phyloP scores from a whole-genome alignment of 2,888 invertebrate species.

The Caenorhabditis sp. region DNA sequence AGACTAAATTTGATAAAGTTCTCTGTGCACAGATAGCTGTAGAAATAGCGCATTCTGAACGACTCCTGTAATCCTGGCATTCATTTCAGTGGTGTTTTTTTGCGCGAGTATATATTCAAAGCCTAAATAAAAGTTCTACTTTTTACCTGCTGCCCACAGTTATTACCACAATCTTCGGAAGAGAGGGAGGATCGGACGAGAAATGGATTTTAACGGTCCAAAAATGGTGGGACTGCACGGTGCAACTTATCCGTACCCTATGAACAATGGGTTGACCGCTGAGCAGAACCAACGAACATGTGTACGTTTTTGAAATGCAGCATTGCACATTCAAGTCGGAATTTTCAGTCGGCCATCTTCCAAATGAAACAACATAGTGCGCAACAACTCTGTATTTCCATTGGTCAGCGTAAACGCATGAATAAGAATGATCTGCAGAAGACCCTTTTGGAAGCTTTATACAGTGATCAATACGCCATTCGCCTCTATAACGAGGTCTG shows the following conservation, averaged over 20 bases:
- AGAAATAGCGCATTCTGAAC: too few species aligned
- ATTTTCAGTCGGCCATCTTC: slow-evolving; percentile 20
- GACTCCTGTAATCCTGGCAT: neutral
- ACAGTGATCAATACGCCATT: neutral
- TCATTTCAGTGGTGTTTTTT: neutral
- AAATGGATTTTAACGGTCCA: neutral
- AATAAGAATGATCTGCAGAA: slow-evolving; percentile 15
- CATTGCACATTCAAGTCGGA: neutral
- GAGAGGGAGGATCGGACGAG: neutral
- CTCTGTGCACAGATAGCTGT: too few species aligned
- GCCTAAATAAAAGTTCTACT: neutral
- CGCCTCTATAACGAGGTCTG: slow-evolving; percentile 17
- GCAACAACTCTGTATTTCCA: neutral
- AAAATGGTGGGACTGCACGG: neutral
- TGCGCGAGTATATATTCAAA: neutral
- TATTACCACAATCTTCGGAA: neutral
- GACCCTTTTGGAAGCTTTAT: slow-evolving; percentile 7
- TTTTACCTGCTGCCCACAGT: slow-evolving; percentile 11
- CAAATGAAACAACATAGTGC: slow-evolving; percentile 16
- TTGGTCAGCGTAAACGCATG: slow-evolving; percentile 6
- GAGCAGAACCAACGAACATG: slow-evolving; percentile 1
- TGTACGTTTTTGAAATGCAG: slow-evolving; percentile 7
- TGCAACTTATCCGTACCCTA: slow-evolving; percentile 1
- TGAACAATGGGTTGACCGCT: slow-evolving; percentile 10
- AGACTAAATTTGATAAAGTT: too few species aligned